Percentiles rank a stretch among this genome's conserved stretches.
Evolutionary conservation across 2,113 vertebrate genomes (phyloP).

Genomic region (Copsychus sechellarum): DNA sequence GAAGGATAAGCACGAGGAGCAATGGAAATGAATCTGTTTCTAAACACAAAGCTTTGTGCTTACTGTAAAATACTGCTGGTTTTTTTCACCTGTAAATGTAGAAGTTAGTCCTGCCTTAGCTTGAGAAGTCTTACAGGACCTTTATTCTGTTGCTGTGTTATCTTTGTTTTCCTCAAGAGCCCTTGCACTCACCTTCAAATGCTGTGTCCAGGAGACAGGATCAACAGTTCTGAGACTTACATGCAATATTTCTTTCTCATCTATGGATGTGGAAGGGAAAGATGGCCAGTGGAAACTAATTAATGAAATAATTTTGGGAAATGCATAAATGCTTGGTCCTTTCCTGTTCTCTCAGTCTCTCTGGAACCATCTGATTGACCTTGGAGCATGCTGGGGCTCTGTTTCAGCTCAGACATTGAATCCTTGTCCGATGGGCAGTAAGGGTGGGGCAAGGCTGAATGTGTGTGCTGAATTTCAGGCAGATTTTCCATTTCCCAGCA

Average conservation of each 20-base stretch:
- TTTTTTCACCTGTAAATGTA: not conserved
- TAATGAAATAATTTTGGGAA: not conserved
- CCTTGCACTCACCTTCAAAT: not conserved
- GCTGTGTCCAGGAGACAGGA: not conserved
- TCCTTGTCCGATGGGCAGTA: fast-evolving
- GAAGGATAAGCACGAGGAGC: not conserved
- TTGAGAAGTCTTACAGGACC: not conserved
- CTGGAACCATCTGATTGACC: not conserved
- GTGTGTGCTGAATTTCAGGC: not conserved
- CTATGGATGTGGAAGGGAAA: not conserved
- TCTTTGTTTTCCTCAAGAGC: not conserved
- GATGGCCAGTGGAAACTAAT: not conserved
- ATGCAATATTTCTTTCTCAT: not conserved
- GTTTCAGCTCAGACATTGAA: not conserved
- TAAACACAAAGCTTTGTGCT: not conserved
- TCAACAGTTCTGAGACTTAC: not conserved
- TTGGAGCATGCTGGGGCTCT: not conserved
- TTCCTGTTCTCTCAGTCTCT: not conserved
- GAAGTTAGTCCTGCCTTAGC: not conserved
- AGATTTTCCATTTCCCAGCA: not conserved
- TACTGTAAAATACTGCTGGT: not conserved
- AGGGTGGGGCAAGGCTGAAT: not conserved
- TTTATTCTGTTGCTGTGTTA: not conserved
- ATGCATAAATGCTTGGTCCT: fast-evolving
- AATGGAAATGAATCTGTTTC: not conserved